phyloP scores from a whole-genome alignment of 2,797 vertebrate species.

The Neopelma chrysocephalum region DNA sequence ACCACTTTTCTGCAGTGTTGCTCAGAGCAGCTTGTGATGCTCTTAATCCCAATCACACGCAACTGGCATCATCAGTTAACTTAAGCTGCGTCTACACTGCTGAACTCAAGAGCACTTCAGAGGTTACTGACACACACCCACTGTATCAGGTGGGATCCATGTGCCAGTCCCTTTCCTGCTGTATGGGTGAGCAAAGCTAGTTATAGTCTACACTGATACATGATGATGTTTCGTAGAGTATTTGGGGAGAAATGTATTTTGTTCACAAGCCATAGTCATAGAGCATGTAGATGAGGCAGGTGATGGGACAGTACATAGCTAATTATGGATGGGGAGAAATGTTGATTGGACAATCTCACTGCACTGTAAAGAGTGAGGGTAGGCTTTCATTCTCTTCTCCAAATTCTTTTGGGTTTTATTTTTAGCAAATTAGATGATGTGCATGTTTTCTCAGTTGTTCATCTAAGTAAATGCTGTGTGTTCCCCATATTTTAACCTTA shows the following conservation, averaged over 20 bases:
- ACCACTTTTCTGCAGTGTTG: neutral
- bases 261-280: neutral
- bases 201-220: rapidly evolving
- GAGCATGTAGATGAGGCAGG: neutral
- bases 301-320: neutral
- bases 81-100: neutral
- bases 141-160: rapidly evolving
- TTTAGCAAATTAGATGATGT: neutral
- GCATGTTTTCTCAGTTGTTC: neutral
- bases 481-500: neutral
- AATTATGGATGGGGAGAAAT: neutral
- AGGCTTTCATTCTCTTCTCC: neutral
- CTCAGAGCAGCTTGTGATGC: neutral
- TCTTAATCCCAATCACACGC: neutral
- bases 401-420: neutral
- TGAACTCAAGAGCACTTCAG: neutral
- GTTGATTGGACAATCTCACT: neutral
- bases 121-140: neutral
- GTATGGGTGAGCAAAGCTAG: neutral
- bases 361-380: neutral
- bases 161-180: neutral
- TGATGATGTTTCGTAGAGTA: neutral
- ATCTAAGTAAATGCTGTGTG: neutral
- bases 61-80: neutral
- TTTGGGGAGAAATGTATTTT: neutral